A percentile compares a stretch with the other conserved stretches of the same genome.
Evolutionary conservation across 2,113 vertebrate genomes (phyloP).

Genomic region (Penelope pileata): DNA sequence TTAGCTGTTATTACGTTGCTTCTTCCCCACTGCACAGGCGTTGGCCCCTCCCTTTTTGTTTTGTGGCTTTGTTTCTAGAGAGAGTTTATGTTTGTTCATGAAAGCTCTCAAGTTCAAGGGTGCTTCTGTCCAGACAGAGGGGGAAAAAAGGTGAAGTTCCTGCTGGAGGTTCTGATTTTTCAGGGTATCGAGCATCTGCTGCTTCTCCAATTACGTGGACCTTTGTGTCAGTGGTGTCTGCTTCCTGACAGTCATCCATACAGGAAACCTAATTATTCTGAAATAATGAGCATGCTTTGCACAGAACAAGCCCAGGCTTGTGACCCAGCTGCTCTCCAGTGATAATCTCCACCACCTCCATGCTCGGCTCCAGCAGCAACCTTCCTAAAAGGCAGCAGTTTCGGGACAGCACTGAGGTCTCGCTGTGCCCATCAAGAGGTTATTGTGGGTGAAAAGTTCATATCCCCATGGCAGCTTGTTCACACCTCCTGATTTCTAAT

Average conservation of each 20-base stretch:
- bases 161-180: neutral
- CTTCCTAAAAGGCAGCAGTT: neutral
- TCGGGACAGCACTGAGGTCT: neutral
- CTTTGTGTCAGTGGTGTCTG: neutral
- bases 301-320: neutral
- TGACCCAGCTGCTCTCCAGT: rapidly evolving
- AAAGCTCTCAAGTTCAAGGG: neutral
- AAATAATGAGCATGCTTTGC: neutral
- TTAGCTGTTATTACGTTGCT: too few relatives aligned
- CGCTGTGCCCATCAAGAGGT: neutral
- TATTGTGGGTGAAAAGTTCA: neutral
- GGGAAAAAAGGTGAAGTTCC: neutral
- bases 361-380: neutral
- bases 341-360: neutral
- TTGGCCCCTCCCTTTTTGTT: neutral
- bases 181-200: neutral
- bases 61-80: neutral
- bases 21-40: neutral
- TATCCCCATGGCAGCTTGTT: neutral
- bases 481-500: neutral
- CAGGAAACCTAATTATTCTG: neutral
- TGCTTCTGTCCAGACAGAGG: neutral
- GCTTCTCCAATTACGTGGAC: neutral
- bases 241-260: neutral
- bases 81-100: neutral